These are phyloP conservation scores for Athene cunicularia DNA, from an alignment of 2,113 vertebrate genomes.

Conservation along the genomic window DNA sequence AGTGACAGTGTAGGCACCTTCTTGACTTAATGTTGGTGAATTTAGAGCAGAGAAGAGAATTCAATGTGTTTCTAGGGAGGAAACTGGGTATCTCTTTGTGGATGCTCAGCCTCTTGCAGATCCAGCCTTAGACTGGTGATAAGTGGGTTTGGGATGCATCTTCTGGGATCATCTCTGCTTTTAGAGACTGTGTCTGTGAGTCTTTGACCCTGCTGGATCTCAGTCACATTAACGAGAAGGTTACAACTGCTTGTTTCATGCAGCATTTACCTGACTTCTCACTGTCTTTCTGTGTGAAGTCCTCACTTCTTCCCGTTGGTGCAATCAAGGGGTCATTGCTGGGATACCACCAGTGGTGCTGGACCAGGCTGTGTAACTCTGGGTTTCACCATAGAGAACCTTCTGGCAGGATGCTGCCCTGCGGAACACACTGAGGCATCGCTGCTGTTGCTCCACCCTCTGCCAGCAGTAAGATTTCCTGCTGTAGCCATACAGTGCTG, in stretches of 20 bases:
- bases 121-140: background rate
- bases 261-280: background rate
- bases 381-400: conserved; percentile 37
- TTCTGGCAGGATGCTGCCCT: background rate
- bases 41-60: background rate
- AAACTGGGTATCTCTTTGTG: background rate
- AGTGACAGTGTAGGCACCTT: background rate
- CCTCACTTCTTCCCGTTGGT: conserved; percentile 12
- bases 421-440: background rate
- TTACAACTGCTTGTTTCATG: conserved; percentile 12
- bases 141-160: background rate
- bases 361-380: conserved; percentile 28
- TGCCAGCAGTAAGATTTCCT: background rate
- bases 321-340: background rate
- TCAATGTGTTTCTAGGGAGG: background rate
- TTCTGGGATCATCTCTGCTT: background rate
- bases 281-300: background rate
- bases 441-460: background rate
- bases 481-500: background rate
- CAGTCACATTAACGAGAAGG: background rate
- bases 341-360: background rate
- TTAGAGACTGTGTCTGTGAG: background rate
- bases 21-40: background rate
- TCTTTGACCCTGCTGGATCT: conserved; percentile 46
- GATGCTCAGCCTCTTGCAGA: background rate